Base-by-base conservation (phyloP, 2,888 invertebrate genomes). In the Drosophila macrospina region DNA sequence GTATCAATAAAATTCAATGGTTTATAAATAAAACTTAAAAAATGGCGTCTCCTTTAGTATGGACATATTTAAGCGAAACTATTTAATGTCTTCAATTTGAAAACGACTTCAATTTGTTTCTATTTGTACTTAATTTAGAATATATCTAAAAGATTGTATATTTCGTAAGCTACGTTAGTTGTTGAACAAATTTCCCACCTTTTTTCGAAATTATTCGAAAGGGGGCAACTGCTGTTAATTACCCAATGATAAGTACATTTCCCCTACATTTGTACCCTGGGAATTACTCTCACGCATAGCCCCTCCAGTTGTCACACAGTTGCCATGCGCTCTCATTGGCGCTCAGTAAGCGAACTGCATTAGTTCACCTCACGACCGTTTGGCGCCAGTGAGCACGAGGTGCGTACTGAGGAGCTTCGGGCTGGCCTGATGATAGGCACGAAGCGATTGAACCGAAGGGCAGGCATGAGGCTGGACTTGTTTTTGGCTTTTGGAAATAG, bases 401-500 rank as follows among this genome's bases (percentile, higher is more conserved):
- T 54, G 60, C 44, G 52, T 13, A 44, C 24, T 28, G 13, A 5
- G 6, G 6, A 6, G 20, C 39, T 60, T 71, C 60, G 71, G 45
- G 32, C 8, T 7, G 6, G 8, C 15, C 36, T 24, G 26, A 59
- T 65, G 44, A 36, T 26, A 24, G 15, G 8, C 16, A 36, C 52
- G 55, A 57, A 37, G 42, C 41, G 62, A 32, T 50, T 39, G 20
- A 56, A 55, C 47, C 80, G 85, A 74, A 69, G 26, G 62, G 24
- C 47, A 55, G 48, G 15, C 57, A 28, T 61, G 68, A 48, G 65
- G 54, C 77, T 65, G 81, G 62, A 80, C 80, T 78, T 62, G 71
- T 70, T 72, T 76, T 60, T 65, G 65, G 80, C 64, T 69, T 71
- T 55, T 56, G 75, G 78, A 79, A 72, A 51, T 73, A 41, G 74